Evolutionary conservation across 2,888 invertebrate species (phyloP), one percentile per base, ranked within the genome.

Genomic region (Leucophora obtusa): DNA sequence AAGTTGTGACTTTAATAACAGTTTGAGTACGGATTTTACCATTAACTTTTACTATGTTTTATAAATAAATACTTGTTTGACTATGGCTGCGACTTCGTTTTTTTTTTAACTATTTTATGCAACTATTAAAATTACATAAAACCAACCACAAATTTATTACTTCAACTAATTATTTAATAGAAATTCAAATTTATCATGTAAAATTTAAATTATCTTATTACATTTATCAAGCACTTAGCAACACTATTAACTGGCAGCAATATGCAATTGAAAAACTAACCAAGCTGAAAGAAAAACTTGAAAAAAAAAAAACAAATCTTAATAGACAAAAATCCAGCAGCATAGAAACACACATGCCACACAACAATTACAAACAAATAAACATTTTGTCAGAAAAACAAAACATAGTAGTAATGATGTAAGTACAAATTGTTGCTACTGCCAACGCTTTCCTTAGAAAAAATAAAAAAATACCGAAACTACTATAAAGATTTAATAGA

Each of bases 391-490:
- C 28, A 28, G 28, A 28, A 28, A 28, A 6, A 28, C 21, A 28
- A 28, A 28, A 28, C 28, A 28, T n/a, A n/a, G n/a, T 47, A 11
- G 6, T 47, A 47, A 47, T 63, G 51, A 51, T 58, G 51, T 21
- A 51, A 74, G 59, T 43, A 11, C 14, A 7, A 4, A 6, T 74
- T 58, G 35, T 56, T 62, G 62, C 62, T 56, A 56, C 59, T 68
- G 38, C 62, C 62, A 69, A 69, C 50, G 62, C 38, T 75, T 69
- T 69, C 33, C 74, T 54, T 43, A 15, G 24, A 56, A 68, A 43
- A n/a, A n/a, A n/a, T n/a, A n/a, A n/a, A 17, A n/a, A 50, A 35
- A 14, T 14, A 63, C 33, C 15, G 15, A 56, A 33, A 56, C 43
- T 17, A 9, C 38, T 10, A 11, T 47, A 62, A 35, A 53, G 51